These are phyloP conservation scores for Sandelia bainsii DNA, from an alignment of 2,797 vertebrate genomes.

Conservation along the genomic window DNA sequence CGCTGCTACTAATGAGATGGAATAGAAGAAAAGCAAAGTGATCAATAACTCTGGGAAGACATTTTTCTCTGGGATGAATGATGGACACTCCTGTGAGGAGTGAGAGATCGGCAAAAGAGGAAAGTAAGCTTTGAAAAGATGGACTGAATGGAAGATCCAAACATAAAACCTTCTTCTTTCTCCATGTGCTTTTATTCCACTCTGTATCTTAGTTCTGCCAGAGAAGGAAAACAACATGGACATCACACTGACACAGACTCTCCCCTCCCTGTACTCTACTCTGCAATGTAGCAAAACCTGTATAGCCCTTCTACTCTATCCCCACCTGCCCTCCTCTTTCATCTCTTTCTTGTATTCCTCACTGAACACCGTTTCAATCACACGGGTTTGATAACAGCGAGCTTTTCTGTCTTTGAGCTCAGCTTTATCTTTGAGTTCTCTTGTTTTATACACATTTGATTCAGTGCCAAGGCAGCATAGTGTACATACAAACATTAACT, in stretches of 20 bases:
- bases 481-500: conserved; percentile 70
- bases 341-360: conserved; percentile 37
- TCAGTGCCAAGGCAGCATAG: conserved; percentile 76
- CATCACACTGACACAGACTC: conserved; percentile 37
- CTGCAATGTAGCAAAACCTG: conserved; percentile 81
- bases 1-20: conserved; percentile 79
- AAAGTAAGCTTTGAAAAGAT: conserved; percentile 29
- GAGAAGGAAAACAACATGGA: conserved; percentile 43
- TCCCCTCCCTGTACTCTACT: conserved; percentile 56
- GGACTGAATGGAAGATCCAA: conserved; percentile 58
- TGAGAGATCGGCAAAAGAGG: conserved; percentile 45
- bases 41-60: conserved; percentile 71
- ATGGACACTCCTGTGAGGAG: conserved; percentile 56
- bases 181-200: conserved; percentile 53
- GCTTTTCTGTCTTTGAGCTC: conserved; percentile 67
- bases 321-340: conserved; percentile 32
- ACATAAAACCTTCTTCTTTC: conserved; percentile 50
- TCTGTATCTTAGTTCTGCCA: conserved; percentile 51
- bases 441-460: conserved; percentile 68
- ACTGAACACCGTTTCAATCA: conserved; percentile 55
- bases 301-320: conserved; percentile 40
- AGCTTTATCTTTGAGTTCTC: conserved; percentile 59
- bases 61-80: conserved; percentile 65
- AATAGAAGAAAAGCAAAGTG: conserved; percentile 57
- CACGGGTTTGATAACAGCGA: conserved; percentile 69